Evolutionary conservation across 2,113 vertebrate genomes (phyloP).

Genomic region (Pedetes capensis): DNA sequence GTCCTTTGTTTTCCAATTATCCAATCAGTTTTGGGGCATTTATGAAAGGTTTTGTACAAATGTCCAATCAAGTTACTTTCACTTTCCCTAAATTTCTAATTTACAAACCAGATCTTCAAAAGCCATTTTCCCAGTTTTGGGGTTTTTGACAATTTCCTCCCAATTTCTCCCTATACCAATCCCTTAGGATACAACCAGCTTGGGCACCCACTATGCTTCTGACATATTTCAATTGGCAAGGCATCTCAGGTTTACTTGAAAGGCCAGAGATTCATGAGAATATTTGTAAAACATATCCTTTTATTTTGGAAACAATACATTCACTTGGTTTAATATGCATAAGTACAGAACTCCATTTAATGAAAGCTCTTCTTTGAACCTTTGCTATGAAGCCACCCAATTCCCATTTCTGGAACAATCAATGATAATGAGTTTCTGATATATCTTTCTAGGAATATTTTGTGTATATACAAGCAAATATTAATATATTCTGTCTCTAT

Average conservation of each 20-base stretch:
- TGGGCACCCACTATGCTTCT: background rate
- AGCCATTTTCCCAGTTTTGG: too few relatives aligned
- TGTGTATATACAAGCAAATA: background rate
- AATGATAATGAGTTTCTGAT: background rate
- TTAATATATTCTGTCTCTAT: background rate
- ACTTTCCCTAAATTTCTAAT: too few relatives aligned
- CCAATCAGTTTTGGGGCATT: too few relatives aligned
- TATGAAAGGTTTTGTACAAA: too few relatives aligned
- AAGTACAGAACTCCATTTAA: background rate
- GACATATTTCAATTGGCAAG: background rate
- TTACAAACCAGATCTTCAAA: too few relatives aligned
- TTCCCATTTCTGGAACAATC: background rate
- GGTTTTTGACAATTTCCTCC: too few relatives aligned
- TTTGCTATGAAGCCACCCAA: background rate
- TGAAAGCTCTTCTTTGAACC: background rate
- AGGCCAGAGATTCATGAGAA: background rate
- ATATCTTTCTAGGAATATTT: background rate
- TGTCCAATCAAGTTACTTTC: too few relatives aligned
- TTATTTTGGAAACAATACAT: background rate
- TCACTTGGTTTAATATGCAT: background rate
- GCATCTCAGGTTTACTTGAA: background rate
- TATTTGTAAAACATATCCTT: background rate
- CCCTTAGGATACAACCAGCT: background rate
- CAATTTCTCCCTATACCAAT: too few relatives aligned
- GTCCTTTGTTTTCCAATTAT: too few relatives aligned